phyloP scores from a whole-genome alignment of 2,888 invertebrate genomes.

The Protula sp. region DNA sequence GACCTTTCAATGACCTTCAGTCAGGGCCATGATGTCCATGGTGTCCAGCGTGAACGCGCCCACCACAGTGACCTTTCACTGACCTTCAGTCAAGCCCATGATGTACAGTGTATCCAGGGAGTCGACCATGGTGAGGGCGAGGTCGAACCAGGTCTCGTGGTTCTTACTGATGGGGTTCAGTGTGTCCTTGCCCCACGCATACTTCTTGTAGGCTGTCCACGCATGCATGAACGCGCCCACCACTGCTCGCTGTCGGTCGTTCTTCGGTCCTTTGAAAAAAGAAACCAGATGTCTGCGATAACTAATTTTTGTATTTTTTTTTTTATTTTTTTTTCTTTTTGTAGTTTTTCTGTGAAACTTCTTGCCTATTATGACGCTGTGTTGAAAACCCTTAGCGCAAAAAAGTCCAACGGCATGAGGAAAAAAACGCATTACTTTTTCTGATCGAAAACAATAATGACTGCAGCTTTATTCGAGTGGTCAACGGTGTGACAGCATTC shows the following conservation, averaged over 20 bases:
- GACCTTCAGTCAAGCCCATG: constrained; percentile 87
- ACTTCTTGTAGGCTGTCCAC: constrained; percentile 87
- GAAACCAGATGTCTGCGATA: not conserved
- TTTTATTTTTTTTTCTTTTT: too few relatives aligned
- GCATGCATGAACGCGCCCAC: constrained; percentile 86
- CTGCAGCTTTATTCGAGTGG: too few relatives aligned
- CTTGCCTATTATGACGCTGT: too few relatives aligned
- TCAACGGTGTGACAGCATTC: too few relatives aligned
- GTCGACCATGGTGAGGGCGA: constrained; percentile 94
- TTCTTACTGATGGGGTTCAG: constrained; percentile 81
- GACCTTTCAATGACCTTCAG: constrained; percentile 80
- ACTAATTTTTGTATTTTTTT: not conserved
- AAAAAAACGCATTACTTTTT: too few relatives aligned
- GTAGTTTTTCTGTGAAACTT: too few relatives aligned
- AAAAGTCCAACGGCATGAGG: too few relatives aligned
- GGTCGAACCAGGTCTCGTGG: constrained; percentile 88
- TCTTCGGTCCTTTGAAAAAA: constrained; percentile 68
- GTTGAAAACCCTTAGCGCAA: too few relatives aligned
- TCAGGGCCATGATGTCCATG: constrained; percentile 89
- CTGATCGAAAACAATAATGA: too few relatives aligned
- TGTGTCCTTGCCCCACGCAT: constrained; percentile 97
- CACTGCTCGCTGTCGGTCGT: constrained; percentile 76
- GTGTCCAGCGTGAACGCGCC: constrained; percentile 95
- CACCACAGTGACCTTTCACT: too few relatives aligned
- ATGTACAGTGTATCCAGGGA: constrained; percentile 91